Percentiles rank a stretch among this genome's conserved stretches.
Conservation (phyloP, 2,888 invertebrate genomes). For the Trichopria drosophilae region DNA sequence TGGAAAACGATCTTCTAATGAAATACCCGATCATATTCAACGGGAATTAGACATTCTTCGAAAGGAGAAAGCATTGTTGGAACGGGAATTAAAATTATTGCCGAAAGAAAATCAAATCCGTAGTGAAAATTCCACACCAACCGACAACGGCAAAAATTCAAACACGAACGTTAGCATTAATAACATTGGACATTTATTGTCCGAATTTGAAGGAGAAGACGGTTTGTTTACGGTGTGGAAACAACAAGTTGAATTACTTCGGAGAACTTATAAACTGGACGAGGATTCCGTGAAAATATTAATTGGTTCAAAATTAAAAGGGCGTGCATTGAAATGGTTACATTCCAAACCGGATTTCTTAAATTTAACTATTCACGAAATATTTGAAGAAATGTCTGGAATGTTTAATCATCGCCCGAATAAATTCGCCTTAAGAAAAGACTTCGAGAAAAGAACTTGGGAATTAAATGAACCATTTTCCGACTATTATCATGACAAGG, state of each 20-base stretch:
- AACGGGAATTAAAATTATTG: not conserved
- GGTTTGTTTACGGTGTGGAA: constrained; percentile 22
- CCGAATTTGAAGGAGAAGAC: constrained; percentile 16
- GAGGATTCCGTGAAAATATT: constrained; percentile 22
- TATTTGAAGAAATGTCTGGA: constrained; percentile 9
- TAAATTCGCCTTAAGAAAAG: constrained; percentile 20
- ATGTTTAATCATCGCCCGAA: constrained; percentile 31
- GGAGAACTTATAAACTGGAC: constrained; percentile 14
- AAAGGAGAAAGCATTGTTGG: not conserved
- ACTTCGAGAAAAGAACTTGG: constrained; percentile 34
- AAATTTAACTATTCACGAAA: constrained; percentile 1
- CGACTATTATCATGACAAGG: constrained; percentile 34
- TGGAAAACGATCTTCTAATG: too few relatives aligned
- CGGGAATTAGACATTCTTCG: constrained; percentile 28
- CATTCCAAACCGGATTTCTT: constrained; percentile 29
- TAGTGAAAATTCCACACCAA: not conserved
- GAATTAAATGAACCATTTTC: constrained; percentile 25
- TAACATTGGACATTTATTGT: constrained; percentile 16
- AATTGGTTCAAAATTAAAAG: constrained; percentile 20
- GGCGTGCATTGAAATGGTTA: constrained; percentile 28
- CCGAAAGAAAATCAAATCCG: not conserved
- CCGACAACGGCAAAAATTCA: too few relatives aligned
- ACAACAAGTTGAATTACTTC: constrained; percentile 21
- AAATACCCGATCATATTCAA: too few relatives aligned
- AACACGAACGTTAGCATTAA: not conserved